phyloP scores from a whole-genome alignment of 2,113 vertebrate genomes.

The Barbus barbus region DNA sequence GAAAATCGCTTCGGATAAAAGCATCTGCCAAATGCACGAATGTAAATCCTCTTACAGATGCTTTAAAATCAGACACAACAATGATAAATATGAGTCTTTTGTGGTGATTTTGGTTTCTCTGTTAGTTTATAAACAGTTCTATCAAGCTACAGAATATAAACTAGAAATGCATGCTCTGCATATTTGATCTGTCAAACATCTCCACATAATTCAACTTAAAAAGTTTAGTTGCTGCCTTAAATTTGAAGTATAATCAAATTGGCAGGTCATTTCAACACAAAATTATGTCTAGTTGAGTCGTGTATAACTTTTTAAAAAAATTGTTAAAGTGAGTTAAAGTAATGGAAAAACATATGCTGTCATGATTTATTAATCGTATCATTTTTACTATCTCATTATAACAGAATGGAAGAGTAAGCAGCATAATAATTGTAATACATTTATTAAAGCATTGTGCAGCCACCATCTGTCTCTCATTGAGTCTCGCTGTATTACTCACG shows the following conservation, averaged over 20 bases:
- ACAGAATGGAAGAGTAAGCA: not conserved
- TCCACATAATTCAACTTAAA: not conserved
- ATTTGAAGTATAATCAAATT: no score
- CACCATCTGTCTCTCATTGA: slow-evolving; percentile 19
- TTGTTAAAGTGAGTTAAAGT: no score
- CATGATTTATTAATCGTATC: not conserved
- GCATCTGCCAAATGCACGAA: not conserved
- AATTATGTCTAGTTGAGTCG: no score
- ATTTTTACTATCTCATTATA: slow-evolving; percentile 1
- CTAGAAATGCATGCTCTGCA: not conserved
- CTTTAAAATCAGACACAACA: not conserved
- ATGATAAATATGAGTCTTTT: not conserved
- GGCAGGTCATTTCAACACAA: no score
- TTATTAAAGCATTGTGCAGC: not conserved
- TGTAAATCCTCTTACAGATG: not conserved
- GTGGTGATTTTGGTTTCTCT: not conserved
- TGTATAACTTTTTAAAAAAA: no score
- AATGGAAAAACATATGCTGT: not conserved
- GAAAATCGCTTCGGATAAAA: not conserved
- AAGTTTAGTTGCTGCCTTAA: no score
- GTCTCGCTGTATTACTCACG: not conserved
- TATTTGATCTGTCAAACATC: not conserved
- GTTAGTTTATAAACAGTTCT: not conserved
- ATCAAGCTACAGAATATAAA: not conserved
- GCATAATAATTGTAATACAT: not conserved